Evolutionary conservation across 2,113 vertebrate species (phyloP).

Genomic region (Sinocyclocheilus anophthalmus): DNA sequence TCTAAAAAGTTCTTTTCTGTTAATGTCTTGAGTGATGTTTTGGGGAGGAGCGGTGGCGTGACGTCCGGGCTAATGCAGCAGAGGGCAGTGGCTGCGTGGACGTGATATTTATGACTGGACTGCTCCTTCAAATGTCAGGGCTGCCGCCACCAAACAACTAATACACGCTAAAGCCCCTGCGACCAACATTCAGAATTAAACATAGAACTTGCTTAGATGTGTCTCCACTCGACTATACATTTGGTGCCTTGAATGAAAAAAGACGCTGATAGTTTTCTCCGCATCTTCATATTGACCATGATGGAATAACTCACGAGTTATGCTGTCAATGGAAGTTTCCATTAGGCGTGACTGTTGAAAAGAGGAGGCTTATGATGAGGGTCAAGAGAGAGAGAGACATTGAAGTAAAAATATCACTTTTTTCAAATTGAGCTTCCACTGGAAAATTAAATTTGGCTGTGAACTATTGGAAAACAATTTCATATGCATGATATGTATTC

Average conservation of each 20-base stretch:
- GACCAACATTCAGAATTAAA: slow-evolving; percentile 20
- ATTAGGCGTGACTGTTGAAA: neutral
- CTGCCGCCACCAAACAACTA: slow-evolving; percentile 23
- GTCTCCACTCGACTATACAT: neutral
- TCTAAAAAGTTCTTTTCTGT: neutral
- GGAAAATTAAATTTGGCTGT: slow-evolving; percentile 2
- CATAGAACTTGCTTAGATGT: slow-evolving; percentile 19
- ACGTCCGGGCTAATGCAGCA: neutral
- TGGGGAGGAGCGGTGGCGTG: neutral
- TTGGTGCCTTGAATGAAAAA: slow-evolving; percentile 4
- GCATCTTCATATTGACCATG: slow-evolving; percentile 19
- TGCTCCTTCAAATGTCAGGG: slow-evolving; percentile 44
- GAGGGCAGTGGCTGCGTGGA: neutral
- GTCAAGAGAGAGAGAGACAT: neutral
- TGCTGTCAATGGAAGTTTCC: slow-evolving; percentile 20
- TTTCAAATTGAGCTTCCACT: neutral
- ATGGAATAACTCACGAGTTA: neutral
- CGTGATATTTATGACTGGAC: slow-evolving; percentile 21
- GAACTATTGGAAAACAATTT: neutral
- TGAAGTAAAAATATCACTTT: slow-evolving; percentile 3
- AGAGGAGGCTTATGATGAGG: neutral
- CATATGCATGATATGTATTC: neutral
- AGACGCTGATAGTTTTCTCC: slow-evolving; percentile 29
- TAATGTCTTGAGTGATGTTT: slow-evolving; percentile 1
- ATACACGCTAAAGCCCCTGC: neutral